A percentile compares a stretch with the other conserved stretches of the same genome.
These are phyloP conservation scores for Thalassophryne amazonica DNA, from an alignment of 2,797 vertebrate species.

Conservation along the genomic window DNA sequence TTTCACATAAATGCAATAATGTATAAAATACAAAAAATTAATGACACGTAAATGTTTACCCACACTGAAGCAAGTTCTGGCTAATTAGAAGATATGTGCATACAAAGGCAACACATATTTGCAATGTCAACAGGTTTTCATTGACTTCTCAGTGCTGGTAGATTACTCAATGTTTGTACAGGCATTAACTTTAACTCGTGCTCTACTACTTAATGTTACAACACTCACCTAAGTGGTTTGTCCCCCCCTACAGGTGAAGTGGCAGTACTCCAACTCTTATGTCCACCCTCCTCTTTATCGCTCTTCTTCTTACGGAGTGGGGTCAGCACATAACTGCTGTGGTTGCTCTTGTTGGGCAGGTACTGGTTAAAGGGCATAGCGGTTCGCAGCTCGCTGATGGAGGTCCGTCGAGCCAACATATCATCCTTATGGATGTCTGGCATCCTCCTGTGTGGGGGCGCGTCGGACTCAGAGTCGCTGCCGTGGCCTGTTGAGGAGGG, in stretches of 20 bases:
- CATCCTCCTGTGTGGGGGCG: slow-evolving; percentile 86
- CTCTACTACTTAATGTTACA: neutral
- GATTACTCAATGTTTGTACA: too few relatives aligned
- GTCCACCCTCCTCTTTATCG: slow-evolving; percentile 83
- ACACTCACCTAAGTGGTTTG: slow-evolving; percentile 88
- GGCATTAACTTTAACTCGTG: too few relatives aligned
- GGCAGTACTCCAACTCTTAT: slow-evolving; percentile 93
- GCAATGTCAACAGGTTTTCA: too few relatives aligned
- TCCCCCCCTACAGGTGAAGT: slow-evolving; percentile 90
- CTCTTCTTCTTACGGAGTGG: slow-evolving; percentile 84
- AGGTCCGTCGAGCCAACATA: slow-evolving; percentile 91
- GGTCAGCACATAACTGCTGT: slow-evolving; percentile 86
- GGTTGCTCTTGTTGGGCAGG: slow-evolving; percentile 96
- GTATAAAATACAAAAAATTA: neutral
- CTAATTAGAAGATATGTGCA: too few relatives aligned
- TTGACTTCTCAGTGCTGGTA: too few relatives aligned
- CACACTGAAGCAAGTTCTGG: neutral
- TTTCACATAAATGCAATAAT: neutral
- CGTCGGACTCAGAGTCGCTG: slow-evolving; percentile 94
- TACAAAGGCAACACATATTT: too few relatives aligned
- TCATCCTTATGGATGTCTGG: slow-evolving; percentile 96
- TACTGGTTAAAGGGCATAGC: slow-evolving; percentile 98
- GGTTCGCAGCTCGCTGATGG: slow-evolving; percentile 87
- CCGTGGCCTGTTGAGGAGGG: slow-evolving; percentile 82
- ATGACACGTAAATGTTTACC: neutral